A percentile compares a stretch with the other conserved stretches of the same genome.
phyloP scores from a whole-genome alignment of 2,888 invertebrate genomes.

The Papilio demoleus region DNA sequence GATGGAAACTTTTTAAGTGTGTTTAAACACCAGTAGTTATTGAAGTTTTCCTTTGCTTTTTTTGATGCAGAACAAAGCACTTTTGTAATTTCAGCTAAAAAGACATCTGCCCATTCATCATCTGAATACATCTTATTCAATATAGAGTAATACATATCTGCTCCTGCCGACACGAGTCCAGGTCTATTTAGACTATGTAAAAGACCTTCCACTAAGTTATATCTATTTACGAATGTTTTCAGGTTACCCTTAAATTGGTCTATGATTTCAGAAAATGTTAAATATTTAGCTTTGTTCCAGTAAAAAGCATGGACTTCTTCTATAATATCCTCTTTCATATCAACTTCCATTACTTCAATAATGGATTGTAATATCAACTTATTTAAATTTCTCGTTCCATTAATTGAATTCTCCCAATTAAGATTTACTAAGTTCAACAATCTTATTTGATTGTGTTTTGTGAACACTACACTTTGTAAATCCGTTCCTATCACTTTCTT shows the following conservation, averaged over 20 bases:
- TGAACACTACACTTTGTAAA: slow-evolving; percentile 59
- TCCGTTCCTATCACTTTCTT: slow-evolving; percentile 66
- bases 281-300: slow-evolving; percentile 84
- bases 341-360: slow-evolving; percentile 55
- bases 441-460: slow-evolving; percentile 60
- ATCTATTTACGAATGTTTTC: slow-evolving; percentile 47
- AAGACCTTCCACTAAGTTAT: slow-evolving; percentile 66
- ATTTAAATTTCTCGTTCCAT: slow-evolving; percentile 82
- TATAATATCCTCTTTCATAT: slow-evolving; percentile 55
- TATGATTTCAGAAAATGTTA: slow-evolving; percentile 81
- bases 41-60: slow-evolving; percentile 73
- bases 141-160: slow-evolving; percentile 83
- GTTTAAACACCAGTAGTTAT: slow-evolving; percentile 78
- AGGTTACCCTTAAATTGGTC: slow-evolving; percentile 53
- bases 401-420: slow-evolving; percentile 85
- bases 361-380: slow-evolving; percentile 74
- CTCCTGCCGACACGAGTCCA: slow-evolving; percentile 84
- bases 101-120: slow-evolving; percentile 74
- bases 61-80: slow-evolving; percentile 56
- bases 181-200: slow-evolving; percentile 73
- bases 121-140: slow-evolving; percentile 67
- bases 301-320: slow-evolving; percentile 74
- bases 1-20: slow-evolving; percentile 75
- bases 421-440: slow-evolving; percentile 80
- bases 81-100: slow-evolving; percentile 58